Conservation (phyloP, 2,888 invertebrate species). For the Ichneumoninae sp. region DNA sequence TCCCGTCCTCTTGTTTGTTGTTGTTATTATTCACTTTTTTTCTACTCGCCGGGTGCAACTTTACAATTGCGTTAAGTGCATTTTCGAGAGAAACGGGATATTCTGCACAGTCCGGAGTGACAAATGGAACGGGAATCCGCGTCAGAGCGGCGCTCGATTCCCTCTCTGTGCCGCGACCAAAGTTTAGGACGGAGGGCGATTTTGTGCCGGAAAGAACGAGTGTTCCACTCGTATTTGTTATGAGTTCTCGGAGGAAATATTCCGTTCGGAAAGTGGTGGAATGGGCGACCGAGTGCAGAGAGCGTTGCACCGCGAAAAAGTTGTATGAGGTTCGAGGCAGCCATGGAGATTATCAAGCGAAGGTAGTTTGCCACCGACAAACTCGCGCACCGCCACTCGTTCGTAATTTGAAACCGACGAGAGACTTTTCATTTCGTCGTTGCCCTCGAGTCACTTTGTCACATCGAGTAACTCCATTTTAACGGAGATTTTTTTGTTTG, state of each 20-base stretch:
- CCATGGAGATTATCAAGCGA: slow-evolving; percentile 27
- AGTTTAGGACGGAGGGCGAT: background rate
- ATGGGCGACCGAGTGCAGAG: background rate
- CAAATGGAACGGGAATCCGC: background rate
- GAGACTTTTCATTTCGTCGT: slow-evolving; percentile 10
- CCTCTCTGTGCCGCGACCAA: background rate
- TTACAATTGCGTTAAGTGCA: slow-evolving; percentile 11
- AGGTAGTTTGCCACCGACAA: slow-evolving; percentile 1
- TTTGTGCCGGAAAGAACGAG: background rate
- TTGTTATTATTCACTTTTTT: slow-evolving; percentile 1
- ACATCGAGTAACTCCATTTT: background rate
- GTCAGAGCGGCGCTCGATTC: background rate
- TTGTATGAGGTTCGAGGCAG: slow-evolving; percentile 30
- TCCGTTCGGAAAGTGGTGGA: background rate
- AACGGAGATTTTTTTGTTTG: background rate
- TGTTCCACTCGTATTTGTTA: slow-evolving; percentile 9
- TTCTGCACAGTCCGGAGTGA: background rate
- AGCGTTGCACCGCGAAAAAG: slow-evolving; percentile 25
- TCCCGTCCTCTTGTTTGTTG: background rate
- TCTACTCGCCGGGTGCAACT: background rate
- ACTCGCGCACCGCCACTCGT: background rate
- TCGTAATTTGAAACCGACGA: slow-evolving; percentile 28
- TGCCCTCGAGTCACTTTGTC: slow-evolving; percentile 9
- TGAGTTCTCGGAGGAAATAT: slow-evolving; percentile 17
- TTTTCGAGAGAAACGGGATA: background rate